phyloP scores from a whole-genome alignment of 1,140 invertebrate genomes.

The Aporrectodea caliginosa region DNA sequence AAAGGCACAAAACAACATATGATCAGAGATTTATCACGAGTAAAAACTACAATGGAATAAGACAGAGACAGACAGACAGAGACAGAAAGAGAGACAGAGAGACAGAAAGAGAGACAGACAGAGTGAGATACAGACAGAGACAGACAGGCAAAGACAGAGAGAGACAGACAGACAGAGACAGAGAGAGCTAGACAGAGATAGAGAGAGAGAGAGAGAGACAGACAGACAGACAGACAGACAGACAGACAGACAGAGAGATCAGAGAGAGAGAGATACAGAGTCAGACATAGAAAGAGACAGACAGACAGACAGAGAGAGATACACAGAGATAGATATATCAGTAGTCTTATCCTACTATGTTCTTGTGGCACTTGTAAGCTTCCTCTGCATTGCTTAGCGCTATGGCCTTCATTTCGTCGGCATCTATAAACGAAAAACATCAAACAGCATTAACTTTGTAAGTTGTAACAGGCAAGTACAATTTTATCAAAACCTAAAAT shows the following conservation, averaged over 20 bases:
- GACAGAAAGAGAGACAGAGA: not conserved
- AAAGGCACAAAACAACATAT: conserved; percentile 12
- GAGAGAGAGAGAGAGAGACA: not conserved
- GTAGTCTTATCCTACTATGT: too few relatives aligned
- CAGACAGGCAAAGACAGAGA: not conserved
- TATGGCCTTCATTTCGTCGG: conserved; percentile 7
- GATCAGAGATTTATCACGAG: not conserved
- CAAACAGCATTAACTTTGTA: too few relatives aligned
- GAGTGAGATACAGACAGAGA: not conserved
- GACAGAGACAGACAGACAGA: not conserved
- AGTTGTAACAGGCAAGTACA: too few relatives aligned
- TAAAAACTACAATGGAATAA: not conserved
- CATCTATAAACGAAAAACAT: conserved; percentile 18
- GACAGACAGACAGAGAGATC: not conserved
- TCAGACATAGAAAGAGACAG: not conserved
- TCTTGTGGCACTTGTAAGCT: not conserved
- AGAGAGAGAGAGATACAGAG: not conserved
- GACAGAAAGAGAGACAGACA: not conserved
- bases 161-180: not conserved
- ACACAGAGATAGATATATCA: not conserved
- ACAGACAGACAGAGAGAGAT: not conserved
- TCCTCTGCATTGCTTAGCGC: not conserved
- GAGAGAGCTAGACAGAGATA: not conserved
- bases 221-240: not conserved
- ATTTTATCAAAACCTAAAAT: too few relatives aligned